Evolutionary conservation across 2,113 vertebrate species (phyloP).

Genomic region (Melanocharis versteri): DNA sequence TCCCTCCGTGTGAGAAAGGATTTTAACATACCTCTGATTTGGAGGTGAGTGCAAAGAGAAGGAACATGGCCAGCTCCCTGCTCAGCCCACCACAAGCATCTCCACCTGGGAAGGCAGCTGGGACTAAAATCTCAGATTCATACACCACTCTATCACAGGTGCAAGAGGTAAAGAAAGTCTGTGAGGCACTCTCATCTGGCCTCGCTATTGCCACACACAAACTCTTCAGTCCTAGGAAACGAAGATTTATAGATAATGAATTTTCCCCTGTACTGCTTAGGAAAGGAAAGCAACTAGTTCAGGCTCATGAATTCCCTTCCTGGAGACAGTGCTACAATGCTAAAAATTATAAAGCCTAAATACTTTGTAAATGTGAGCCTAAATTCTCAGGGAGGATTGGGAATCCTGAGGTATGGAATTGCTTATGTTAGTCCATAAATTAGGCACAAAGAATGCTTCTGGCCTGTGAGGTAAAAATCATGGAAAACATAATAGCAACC

Average conservation of each 20-base stretch:
- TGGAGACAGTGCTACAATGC: neutral
- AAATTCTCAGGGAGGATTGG: neutral
- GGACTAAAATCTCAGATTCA: neutral
- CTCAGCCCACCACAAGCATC: neutral
- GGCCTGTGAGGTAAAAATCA: neutral
- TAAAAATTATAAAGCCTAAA: neutral
- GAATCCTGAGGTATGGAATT: neutral
- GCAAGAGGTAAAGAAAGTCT: neutral
- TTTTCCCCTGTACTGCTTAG: neutral
- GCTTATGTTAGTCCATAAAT: neutral
- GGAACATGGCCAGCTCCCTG: neutral
- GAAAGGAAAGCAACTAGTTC: neutral
- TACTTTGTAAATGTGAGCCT: neutral
- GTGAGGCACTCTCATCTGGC: neutral
- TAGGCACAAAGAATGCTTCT: neutral
- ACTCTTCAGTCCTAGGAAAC: neutral
- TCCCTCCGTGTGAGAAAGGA: neutral
- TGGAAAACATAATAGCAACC: neutral
- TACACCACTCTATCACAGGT: neutral
- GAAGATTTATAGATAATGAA: neutral
- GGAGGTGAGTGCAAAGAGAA: accelerated
- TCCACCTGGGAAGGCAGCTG: neutral
- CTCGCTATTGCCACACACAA: neutral
- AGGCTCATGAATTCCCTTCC: neutral
- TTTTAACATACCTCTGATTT: neutral